Evolutionary conservation across 2,797 vertebrate species (phyloP).

Genomic region (Monodelphis domestica): DNA sequence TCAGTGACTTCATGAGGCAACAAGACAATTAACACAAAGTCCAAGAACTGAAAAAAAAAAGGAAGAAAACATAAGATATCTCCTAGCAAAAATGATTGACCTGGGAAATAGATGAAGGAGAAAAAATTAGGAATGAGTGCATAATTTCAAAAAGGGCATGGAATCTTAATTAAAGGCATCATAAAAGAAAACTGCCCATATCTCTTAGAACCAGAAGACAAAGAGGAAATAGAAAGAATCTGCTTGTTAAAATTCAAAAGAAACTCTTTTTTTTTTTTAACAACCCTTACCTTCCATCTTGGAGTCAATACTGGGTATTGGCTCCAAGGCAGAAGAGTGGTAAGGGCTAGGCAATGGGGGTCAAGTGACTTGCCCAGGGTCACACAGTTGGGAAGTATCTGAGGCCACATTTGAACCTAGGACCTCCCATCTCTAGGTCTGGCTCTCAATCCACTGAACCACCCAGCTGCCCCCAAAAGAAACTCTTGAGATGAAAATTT

Average conservation of each 20-base stretch:
- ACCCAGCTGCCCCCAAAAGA: no score
- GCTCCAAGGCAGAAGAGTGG: no score
- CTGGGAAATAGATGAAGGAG: not conserved
- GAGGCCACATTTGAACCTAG: no score
- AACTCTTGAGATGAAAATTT: not conserved
- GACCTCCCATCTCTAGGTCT: no score
- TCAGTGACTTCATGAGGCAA: not conserved
- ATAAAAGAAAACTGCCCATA: not conserved
- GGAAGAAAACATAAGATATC: not conserved
- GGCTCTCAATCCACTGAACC: no score
- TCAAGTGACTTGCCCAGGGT: no score
- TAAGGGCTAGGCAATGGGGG: no score
- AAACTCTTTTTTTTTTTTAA: no score
- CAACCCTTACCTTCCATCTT: no score
- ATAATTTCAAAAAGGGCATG: not conserved
- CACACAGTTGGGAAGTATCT: no score
- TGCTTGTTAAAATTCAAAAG: not conserved
- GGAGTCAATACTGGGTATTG: no score
- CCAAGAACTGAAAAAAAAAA: not conserved
- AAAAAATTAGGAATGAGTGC: not conserved
- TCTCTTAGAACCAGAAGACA: not conserved
- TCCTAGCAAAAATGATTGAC: not conserved
- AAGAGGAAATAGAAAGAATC: not conserved
- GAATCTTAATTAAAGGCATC: not conserved
- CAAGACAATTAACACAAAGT: not conserved